Base-by-base conservation (phyloP, 2,888 invertebrate genomes). In the Polydrusus tereticollis region DNA sequence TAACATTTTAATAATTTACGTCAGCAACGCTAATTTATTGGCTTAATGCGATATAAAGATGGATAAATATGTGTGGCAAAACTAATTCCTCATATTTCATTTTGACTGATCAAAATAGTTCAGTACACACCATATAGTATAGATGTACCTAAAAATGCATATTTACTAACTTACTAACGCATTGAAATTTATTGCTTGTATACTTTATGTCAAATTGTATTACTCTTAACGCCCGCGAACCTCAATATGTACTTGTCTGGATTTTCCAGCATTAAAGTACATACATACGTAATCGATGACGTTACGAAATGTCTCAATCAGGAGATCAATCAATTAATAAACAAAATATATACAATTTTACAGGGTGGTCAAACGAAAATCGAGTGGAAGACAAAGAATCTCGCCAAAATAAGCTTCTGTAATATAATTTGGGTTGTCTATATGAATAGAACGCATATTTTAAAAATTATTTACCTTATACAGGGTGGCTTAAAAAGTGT, bases 161-260 rank as follows among this genome's bases (percentile, higher is more conserved):
- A 23, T 47, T 47, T 52, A 52, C 52, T 52, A 26, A n/a, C 20
- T 8, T 33, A 33, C 16, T 55, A 33, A 55, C 16, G 18, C 18
- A 7, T 55, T 10, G n/a, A 26, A 55, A 55, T 55, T 55, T 55
- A 55, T 55, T 10, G 52, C 52, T 55, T 29, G 52, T 55, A 29
- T 55, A 55, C 33, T 55, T 55, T 33, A 55, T 29, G 55, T 33
- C 55, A 55, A 29, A 55, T 2, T 55, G 16, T 14, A 33, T 29
- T 33, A 33, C 16, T 14, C 29, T 55, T 26, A 29, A 55, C 7
- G 18, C 29, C 23, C n/a, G 14, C 8, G 6, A 55, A 26, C 16
- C 14, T 29, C 10, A 29, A 33, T 55, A 55, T 52, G 7, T 21
- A 52, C 52, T 52, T 52, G 52, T 7, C 16, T 29, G 52, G 29